Conservation (phyloP, 1,140 invertebrate genomes). For the Heliconius nattereri region DNA sequence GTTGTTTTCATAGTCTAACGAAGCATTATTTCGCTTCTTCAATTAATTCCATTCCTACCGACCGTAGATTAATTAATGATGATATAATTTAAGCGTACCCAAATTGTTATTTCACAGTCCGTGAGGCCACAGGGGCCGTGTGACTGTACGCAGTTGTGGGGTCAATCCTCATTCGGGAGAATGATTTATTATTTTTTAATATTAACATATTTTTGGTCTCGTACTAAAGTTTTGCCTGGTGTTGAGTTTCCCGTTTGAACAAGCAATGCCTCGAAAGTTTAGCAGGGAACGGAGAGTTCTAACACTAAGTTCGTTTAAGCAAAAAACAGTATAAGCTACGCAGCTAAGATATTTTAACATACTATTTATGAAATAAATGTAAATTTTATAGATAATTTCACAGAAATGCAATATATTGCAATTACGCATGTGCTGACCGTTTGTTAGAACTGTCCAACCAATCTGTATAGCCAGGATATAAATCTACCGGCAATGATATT, state of each 20-base stretch:
- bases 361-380: not conserved
- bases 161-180: no score
- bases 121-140: no score
- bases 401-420: conserved; percentile 21
- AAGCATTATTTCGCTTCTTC: not conserved
- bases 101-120: not conserved
- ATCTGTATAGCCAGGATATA: conserved; percentile 11
- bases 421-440: conserved; percentile 4
- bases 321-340: no score
- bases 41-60: not conserved
- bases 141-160: no score
- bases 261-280: no score
- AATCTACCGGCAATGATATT: not conserved
- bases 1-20: not conserved
- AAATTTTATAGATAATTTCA: not conserved
- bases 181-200: no score
- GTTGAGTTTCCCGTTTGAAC: no score
- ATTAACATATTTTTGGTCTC: no score
- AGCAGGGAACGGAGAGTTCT: no score
- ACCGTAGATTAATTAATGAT: not conserved
- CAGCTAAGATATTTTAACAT: no score
- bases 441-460: conserved; percentile 21
- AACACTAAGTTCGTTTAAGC: no score
- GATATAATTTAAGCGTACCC: not conserved
- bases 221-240: no score